Base-by-base conservation (phyloP, 2,797 vertebrate species). In the Gymnocypris eckloni region DNA sequence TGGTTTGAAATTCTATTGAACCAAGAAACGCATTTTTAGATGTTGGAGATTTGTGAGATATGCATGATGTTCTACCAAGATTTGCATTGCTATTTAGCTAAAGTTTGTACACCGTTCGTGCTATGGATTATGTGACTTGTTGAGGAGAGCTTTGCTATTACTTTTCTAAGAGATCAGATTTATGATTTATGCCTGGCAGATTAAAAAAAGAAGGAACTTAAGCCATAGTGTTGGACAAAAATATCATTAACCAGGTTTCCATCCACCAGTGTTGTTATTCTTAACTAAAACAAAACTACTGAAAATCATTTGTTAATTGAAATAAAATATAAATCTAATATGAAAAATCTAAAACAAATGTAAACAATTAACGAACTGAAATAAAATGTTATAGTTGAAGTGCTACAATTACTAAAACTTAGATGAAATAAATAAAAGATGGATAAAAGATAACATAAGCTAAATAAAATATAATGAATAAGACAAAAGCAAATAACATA, bases 1-100 rank as follows among this genome's bases (percentile, higher is more conserved):
- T 90, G 79, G 83, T 75, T 79, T 39, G 76, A 86, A 71, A 71
- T 82, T 28, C 2, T 73, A 76, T 75, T 75, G 79, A 85, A 86
- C 59, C 72, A 61, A 67, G 39, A 20, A 71, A 83, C 3, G 20
- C 43, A 7, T 72, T 82, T 33, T 83, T 5, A 83, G 80, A 48
- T 37, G 70, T 64, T 61, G 25, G 52, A 70, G 45, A 28, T 33
- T 64, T 48, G 6, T 72, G 9, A 59, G n/a, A 54, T 28, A 10
- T 48, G 45, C 12, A 43, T 39, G 15, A 25, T 61, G 33, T n/a
- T 56, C 33, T 41, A 41, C 12, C 6, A n/a, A 59, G 75, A 7
- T n/a, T n/a, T 77, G 20, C 37, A n/a, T 22, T n/a, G 20, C 12
- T 56, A 37, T 56, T 22, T n/a, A 56, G 50, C 11, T 54, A 4